phyloP scores from a whole-genome alignment of 2,797 vertebrate genomes.

The Syngnathus acus region DNA sequence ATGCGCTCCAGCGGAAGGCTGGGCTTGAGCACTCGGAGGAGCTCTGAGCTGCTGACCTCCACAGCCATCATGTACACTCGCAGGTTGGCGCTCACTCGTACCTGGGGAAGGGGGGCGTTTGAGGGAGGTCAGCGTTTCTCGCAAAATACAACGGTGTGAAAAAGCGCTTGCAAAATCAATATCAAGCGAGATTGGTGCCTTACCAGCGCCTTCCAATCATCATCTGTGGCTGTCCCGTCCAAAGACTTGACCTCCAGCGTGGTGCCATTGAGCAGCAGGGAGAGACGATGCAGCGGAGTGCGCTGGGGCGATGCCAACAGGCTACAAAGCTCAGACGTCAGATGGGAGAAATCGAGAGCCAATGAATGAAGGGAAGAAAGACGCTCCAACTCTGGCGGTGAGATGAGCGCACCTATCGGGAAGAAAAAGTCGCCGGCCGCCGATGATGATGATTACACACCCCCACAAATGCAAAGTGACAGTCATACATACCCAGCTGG shows the following conservation, averaged over 20 bases:
- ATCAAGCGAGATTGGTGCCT: background rate
- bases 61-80: conserved; percentile 96
- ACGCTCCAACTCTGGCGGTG: conserved; percentile 83
- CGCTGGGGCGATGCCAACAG: conserved; percentile 83
- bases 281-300: conserved; percentile 89
- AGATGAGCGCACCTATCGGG: conserved; percentile 75
- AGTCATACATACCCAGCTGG: conserved; percentile 68
- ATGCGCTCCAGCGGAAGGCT: conserved; percentile 94
- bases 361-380: conserved; percentile 85
- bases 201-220: conserved; percentile 90
- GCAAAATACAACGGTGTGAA: background rate
- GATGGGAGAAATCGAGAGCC: conserved; percentile 93
- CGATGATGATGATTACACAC: background rate
- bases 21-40: conserved; percentile 92
- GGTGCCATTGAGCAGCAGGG: conserved; percentile 87
- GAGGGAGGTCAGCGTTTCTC: background rate
- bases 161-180: no score
- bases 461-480: background rate
- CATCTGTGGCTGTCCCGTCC: conserved; percentile 85
- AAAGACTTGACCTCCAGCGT: conserved; percentile 86
- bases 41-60: conserved; percentile 88
- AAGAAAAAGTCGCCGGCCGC: background rate
- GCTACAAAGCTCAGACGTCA: conserved; percentile 88
- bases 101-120: conserved; percentile 22
- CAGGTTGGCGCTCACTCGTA: conserved; percentile 84